Evolutionary conservation across 1,140 invertebrate species (phyloP).

Genomic region (Xylocopa sonorina): DNA sequence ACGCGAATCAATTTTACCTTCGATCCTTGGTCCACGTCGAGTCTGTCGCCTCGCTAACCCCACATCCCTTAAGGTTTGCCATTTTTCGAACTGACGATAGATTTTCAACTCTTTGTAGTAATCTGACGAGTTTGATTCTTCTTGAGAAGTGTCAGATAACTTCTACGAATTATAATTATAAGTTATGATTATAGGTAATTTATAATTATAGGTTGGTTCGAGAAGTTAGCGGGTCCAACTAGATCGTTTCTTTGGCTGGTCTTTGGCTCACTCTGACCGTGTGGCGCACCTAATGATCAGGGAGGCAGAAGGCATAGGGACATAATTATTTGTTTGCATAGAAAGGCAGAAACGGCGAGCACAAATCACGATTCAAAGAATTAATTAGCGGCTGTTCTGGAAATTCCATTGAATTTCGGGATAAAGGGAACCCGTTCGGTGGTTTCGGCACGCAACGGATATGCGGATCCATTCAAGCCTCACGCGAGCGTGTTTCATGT

Average conservation of each 20-base stretch:
- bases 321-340: constrained; percentile 38
- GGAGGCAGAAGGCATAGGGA: background rate
- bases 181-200: no score
- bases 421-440: constrained; percentile 19
- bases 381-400: constrained; percentile 31
- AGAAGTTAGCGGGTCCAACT: no score
- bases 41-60: no score
- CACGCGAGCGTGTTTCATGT: constrained; percentile 39
- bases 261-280: background rate
- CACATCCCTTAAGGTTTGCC: no score
- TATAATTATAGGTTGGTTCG: no score
- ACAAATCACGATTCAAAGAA: constrained; percentile 39
- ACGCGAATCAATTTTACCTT: constrained; percentile 26
- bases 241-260: no score
- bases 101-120: no score
- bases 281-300: background rate
- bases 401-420: constrained; percentile 25
- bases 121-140: no score
- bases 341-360: background rate
- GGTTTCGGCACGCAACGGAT: constrained; percentile 36
- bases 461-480: constrained; percentile 23
- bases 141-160: no score
- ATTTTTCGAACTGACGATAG: no score
- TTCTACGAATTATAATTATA: no score
- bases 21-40: background rate